phyloP scores from a whole-genome alignment of 2,888 invertebrate genomes.

The Drosophila pseudotalamancana region DNA sequence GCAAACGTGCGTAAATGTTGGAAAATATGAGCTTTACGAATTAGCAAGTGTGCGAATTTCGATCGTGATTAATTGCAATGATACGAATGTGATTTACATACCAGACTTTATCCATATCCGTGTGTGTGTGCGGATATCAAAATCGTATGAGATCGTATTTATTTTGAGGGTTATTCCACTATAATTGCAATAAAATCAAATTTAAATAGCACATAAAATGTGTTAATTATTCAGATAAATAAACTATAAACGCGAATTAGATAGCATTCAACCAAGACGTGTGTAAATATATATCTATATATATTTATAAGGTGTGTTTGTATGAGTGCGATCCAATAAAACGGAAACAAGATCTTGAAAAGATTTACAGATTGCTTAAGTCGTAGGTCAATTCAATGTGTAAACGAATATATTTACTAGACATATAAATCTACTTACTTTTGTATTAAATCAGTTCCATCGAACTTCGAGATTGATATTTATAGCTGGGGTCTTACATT shows the following conservation, averaged over 20 bases:
- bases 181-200: slow-evolving; percentile 75
- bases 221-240: slow-evolving; percentile 72
- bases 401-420: not conserved
- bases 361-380: slow-evolving; percentile 1
- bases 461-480: not conserved
- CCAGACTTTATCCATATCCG: not conserved
- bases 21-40: slow-evolving; percentile 66
- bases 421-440: slow-evolving; percentile 1
- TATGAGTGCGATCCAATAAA: slow-evolving; percentile 4
- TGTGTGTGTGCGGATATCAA: slow-evolving; percentile 9
- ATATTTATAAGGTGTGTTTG: not conserved
- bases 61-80: slow-evolving; percentile 56
- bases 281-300: slow-evolving; percentile 27
- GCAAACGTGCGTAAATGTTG: slow-evolving; percentile 73
- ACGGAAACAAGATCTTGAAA: slow-evolving; percentile 20
- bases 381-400: slow-evolving; percentile 11
- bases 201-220: slow-evolving; percentile 75
- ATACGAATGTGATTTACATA: slow-evolving; percentile 43
- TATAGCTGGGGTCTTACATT: slow-evolving; percentile 1
- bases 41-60: slow-evolving; percentile 61
- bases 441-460: slow-evolving; percentile 22
- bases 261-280: slow-evolving; percentile 68
- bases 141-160: slow-evolving; percentile 36
- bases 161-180: slow-evolving; percentile 54
- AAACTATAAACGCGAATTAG: slow-evolving; percentile 80